These are phyloP conservation scores for Ceraclea dissimilis DNA, from an alignment of 2,888 invertebrate genomes.

Conservation along the genomic window DNA sequence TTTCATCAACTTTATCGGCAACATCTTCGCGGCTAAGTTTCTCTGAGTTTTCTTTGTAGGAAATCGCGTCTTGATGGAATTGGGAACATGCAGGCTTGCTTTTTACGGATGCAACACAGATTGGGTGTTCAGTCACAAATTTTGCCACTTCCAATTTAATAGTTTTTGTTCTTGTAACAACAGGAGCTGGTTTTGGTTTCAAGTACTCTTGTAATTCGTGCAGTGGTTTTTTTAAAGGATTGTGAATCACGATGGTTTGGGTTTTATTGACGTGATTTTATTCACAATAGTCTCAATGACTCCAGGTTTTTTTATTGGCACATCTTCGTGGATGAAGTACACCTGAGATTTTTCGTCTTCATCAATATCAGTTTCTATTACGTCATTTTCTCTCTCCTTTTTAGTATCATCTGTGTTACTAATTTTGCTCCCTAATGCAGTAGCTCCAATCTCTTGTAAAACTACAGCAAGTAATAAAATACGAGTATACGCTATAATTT, in stretches of 20 bases:
- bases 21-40: slow-evolving; percentile 1
- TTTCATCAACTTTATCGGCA: slow-evolving; percentile 8
- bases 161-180: slow-evolving; percentile 15
- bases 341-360: background rate
- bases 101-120: slow-evolving; percentile 14
- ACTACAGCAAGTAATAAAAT: too few species aligned
- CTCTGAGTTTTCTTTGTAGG: slow-evolving; percentile 4
- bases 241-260: background rate
- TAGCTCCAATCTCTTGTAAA: too few species aligned
- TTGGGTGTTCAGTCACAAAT: slow-evolving; percentile 14
- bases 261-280: slow-evolving; percentile 4
- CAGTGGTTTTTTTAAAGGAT: slow-evolving; percentile 10
- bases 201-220: background rate
- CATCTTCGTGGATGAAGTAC: too few species aligned
- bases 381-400: background rate
- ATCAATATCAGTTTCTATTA: background rate
- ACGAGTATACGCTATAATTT: too few species aligned
- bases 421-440: background rate
- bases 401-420: background rate
- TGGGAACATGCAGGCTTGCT: slow-evolving; percentile 7
- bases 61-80: background rate
- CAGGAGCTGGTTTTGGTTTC: slow-evolving; percentile 10
- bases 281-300: slow-evolving; percentile 7
- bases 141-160: slow-evolving; percentile 18
- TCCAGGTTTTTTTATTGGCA: slow-evolving; percentile 13